Conservation (phyloP, 2,113 vertebrate species). For the Myrmecobius fasciatus region DNA sequence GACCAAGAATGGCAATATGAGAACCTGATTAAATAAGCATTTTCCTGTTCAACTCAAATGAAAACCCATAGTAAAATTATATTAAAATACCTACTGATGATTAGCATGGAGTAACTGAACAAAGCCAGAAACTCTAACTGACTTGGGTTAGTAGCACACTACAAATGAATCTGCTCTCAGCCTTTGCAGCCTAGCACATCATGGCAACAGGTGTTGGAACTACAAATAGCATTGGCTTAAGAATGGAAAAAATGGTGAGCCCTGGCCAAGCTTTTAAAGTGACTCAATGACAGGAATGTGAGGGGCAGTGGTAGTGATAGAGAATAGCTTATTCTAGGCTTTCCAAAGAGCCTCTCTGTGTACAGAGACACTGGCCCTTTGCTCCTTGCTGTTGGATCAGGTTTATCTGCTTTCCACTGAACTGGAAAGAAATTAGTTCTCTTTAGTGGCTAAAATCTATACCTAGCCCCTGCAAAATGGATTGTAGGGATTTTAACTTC, state of each 20-base stretch:
- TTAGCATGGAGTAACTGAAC: slow-evolving; percentile 34
- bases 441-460: not conserved
- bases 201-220: slow-evolving; percentile 85
- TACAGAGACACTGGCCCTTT: slow-evolving; percentile 19
- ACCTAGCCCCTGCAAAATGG: not conserved
- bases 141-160: slow-evolving; percentile 31
- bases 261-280: slow-evolving; percentile 82
- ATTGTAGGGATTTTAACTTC: not conserved
- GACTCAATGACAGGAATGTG: slow-evolving; percentile 79
- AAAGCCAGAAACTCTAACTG: not conserved
- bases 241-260: slow-evolving; percentile 85
- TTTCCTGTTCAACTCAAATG: not conserved
- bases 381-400: slow-evolving; percentile 36
- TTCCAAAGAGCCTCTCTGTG: slow-evolving; percentile 49
- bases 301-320: slow-evolving; percentile 60
- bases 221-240: slow-evolving; percentile 86
- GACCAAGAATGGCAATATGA: not conserved
- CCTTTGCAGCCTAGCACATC: slow-evolving; percentile 69
- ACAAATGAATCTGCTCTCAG: slow-evolving; percentile 53
- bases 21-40: not conserved
- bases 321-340: slow-evolving; percentile 51
- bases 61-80: not conserved
- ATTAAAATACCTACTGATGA: not conserved
- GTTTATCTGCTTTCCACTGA: slow-evolving; percentile 16
- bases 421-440: slow-evolving; percentile 17